phyloP scores from a whole-genome alignment of 2,113 vertebrate species.

The Austrofundulus limnaeus region DNA sequence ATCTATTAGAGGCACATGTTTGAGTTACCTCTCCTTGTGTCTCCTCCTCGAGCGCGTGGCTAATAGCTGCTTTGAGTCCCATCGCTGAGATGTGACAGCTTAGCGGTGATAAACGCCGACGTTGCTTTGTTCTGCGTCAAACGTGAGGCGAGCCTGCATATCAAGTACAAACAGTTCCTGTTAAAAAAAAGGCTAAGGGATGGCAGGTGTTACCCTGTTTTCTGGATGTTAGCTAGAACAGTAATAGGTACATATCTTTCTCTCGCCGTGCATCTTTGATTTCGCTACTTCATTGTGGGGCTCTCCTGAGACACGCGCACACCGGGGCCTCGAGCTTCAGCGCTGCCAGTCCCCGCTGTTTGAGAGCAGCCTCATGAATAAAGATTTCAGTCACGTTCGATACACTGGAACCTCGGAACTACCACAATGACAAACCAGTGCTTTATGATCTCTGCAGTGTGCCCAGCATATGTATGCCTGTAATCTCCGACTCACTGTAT shows the following conservation, averaged over 20 bases:
- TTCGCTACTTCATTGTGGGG: slow-evolving; percentile 46
- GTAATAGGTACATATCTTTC: slow-evolving; percentile 65
- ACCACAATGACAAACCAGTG: slow-evolving; percentile 71
- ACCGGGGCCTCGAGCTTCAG: slow-evolving; percentile 61
- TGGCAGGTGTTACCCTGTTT: slow-evolving; percentile 49
- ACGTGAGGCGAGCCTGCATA: slow-evolving; percentile 82
- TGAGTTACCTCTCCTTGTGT: slow-evolving; percentile 81
- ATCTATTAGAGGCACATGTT: slow-evolving; percentile 93
- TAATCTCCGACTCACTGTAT: slow-evolving; percentile 55
- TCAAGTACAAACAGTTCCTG: slow-evolving; percentile 83
- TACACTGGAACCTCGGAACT: slow-evolving; percentile 65
- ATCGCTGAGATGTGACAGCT: slow-evolving; percentile 88
- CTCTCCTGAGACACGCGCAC: slow-evolving; percentile 58
- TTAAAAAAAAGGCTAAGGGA: slow-evolving; percentile 39
- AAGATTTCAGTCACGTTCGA: slow-evolving; percentile 76
- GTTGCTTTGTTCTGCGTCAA: slow-evolving; percentile 85
- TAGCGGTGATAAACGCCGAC: slow-evolving; percentile 90
- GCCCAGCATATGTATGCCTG: slow-evolving; percentile 60
- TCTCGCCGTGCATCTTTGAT: slow-evolving; percentile 54
- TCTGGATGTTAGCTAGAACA: slow-evolving; percentile 49
- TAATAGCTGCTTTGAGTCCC: slow-evolving; percentile 90
- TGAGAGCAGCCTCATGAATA: slow-evolving; percentile 73
- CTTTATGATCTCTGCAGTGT: slow-evolving; percentile 74
- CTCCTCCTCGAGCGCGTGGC: slow-evolving; percentile 63
- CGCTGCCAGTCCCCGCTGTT: slow-evolving; percentile 71